Evolutionary conservation across 2,113 vertebrate species (phyloP).

Genomic region (Chloebia gouldiae): DNA sequence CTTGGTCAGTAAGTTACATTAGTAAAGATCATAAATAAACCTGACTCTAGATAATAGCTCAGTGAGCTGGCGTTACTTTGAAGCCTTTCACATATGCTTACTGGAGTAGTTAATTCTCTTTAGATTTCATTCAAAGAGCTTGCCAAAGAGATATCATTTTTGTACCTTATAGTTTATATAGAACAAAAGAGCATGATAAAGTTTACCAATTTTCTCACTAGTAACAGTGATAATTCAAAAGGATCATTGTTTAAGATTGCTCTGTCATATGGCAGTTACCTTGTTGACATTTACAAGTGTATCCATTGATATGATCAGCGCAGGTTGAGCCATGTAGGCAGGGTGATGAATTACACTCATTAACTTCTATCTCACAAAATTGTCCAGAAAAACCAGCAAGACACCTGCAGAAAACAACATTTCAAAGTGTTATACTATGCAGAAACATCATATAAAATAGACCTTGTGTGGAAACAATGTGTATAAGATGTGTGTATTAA

Average conservation of each 20-base stretch:
- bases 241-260: neutral
- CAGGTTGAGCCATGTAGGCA: conserved; percentile 80
- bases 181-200: neutral
- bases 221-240: neutral
- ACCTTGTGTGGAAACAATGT: neutral
- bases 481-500: neutral
- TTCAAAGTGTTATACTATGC: neutral
- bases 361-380: conserved; percentile 72
- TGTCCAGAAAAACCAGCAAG: conserved; percentile 65
- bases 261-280: conserved; percentile 55
- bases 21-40: neutral
- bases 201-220: neutral
- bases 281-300: conserved; percentile 81
- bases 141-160: neutral
- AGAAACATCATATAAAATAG: neutral
- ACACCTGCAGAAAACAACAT: conserved; percentile 58
- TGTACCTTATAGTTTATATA: neutral
- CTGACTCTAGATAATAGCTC: neutral
- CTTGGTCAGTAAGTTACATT: neutral
- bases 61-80: neutral
- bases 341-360: conserved; percentile 83
- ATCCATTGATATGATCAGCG: conserved; percentile 82
- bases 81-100: neutral
- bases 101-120: neutral
- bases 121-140: neutral